Evolutionary conservation across 2,888 invertebrate species (phyloP).

Genomic region (Dascillus cervinus): DNA sequence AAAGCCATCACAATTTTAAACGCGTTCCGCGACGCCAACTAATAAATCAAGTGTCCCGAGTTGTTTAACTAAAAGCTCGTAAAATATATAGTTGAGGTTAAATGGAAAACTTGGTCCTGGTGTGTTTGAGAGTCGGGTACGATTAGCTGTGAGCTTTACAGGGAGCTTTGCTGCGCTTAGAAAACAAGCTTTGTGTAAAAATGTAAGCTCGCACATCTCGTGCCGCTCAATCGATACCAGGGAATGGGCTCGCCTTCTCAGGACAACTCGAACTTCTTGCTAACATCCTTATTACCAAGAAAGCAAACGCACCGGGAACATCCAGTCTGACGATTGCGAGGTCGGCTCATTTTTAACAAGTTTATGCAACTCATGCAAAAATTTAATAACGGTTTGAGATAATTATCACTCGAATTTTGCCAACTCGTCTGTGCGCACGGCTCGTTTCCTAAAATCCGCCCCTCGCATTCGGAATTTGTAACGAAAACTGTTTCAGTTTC

Average conservation of each 20-base stretch:
- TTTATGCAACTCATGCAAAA: too few species aligned
- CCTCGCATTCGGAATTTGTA: too few species aligned
- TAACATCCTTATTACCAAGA: constrained; percentile 8
- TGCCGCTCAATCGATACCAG: constrained; percentile 13
- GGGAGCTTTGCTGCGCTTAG: constrained; percentile 13
- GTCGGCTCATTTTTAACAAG: not conserved
- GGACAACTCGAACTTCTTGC: constrained; percentile 7
- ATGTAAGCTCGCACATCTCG: constrained; percentile 12
- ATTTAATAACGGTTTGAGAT: too few species aligned
- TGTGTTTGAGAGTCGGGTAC: constrained; percentile 16
- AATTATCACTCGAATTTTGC: too few species aligned
- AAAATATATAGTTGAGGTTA: constrained; percentile 31
- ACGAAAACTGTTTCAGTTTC: too few species aligned
- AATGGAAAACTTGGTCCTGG: constrained; percentile 24
- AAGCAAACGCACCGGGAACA: constrained; percentile 4
- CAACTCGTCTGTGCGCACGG: too few species aligned
- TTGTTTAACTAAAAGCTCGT: constrained; percentile 34
- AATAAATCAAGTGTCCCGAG: constrained; percentile 29
- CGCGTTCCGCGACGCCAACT: constrained; percentile 15
- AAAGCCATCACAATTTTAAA: constrained; percentile 16
- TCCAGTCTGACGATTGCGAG: not conserved
- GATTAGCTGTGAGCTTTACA: constrained; percentile 20
- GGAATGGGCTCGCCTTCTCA: constrained; percentile 12
- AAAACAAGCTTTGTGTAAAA: constrained; percentile 15
- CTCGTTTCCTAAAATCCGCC: too few species aligned